Evolutionary conservation across 2,113 vertebrate genomes (phyloP).

Genomic region (Cricetomys ansorgei): DNA sequence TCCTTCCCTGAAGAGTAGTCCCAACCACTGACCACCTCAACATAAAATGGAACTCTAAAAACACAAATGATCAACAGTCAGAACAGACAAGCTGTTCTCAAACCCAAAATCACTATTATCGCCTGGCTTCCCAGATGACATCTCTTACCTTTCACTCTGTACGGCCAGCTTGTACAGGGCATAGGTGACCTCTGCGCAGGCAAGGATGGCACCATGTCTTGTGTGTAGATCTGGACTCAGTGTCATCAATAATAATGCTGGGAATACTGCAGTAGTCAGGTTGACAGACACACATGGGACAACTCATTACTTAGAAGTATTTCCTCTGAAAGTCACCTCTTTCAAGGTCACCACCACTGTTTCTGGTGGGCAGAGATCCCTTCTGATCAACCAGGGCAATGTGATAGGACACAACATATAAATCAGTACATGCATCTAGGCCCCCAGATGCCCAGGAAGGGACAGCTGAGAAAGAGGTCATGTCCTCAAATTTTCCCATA

Average conservation of each 20-base stretch:
- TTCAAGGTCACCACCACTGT: background rate
- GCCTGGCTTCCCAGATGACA: background rate
- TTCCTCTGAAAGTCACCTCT: too few relatives aligned
- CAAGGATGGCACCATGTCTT: slow-evolving; percentile 95
- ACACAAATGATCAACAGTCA: slow-evolving; percentile 39
- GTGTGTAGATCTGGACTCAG: slow-evolving; percentile 92
- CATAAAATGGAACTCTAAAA: background rate
- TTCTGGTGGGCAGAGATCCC: background rate
- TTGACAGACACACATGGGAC: background rate
- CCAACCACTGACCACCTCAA: background rate
- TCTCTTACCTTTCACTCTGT: slow-evolving; percentile 90
- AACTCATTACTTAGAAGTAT: background rate
- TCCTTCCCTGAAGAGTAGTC: background rate
- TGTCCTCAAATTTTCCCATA: background rate
- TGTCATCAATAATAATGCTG: slow-evolving; percentile 90
- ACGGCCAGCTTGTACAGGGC: slow-evolving; percentile 90
- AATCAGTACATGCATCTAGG: background rate
- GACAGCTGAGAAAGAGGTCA: background rate
- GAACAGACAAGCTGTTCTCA: background rate
- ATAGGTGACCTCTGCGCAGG: slow-evolving; percentile 94
- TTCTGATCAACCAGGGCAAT: background rate
- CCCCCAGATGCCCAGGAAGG: background rate
- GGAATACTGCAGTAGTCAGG: slow-evolving; percentile 88
- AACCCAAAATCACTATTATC: slow-evolving; percentile 55
- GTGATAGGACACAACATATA: background rate